A percentile compares a stretch with the other conserved stretches of the same genome.
Evolutionary conservation across 64 coral and sea anemone genomes (phyloP).

Genomic region (Porites australiensis): DNA sequence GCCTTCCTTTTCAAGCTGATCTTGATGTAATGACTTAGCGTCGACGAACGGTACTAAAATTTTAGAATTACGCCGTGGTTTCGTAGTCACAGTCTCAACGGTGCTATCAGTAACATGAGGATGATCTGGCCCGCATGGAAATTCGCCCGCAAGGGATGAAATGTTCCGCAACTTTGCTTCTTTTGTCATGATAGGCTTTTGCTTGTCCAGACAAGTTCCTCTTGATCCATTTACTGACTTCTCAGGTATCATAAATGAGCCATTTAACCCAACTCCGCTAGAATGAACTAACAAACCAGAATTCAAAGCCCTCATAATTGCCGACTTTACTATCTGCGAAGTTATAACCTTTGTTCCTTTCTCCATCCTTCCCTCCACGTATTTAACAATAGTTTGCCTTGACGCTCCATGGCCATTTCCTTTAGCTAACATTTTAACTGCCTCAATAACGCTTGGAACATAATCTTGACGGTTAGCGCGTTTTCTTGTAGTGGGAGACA

Average conservation of each 20-base stretch:
- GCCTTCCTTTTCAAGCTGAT: not conserved
- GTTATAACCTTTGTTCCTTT: slow-evolving; percentile 17
- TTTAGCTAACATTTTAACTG: slow-evolving; percentile 37
- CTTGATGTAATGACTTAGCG: not conserved
- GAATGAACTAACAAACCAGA: slow-evolving; percentile 72
- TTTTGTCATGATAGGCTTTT: slow-evolving; percentile 48
- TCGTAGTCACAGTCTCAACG: not conserved
- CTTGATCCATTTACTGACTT: not conserved
- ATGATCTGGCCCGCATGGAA: not conserved
- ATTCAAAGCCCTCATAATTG: slow-evolving; percentile 56
- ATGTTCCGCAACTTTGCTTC: slow-evolving; percentile 62
- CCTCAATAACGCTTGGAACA: slow-evolving; percentile 5
- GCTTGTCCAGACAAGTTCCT: not conserved
- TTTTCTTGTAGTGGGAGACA: slow-evolving; percentile 6
- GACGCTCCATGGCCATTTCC: slow-evolving; percentile 38
- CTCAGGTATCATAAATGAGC: slow-evolving; percentile 65
- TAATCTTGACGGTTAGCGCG: not conserved
- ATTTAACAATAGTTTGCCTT: slow-evolving; percentile 53
- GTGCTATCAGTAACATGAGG: not conserved
- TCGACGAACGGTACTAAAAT: not conserved
- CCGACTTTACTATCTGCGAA: slow-evolving; percentile 37
- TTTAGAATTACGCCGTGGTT: slow-evolving; percentile 59
- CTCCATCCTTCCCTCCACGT: not conserved
- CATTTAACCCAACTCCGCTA: slow-evolving; percentile 82
- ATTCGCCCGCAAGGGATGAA: slow-evolving; percentile 10